Percentiles rank a stretch among this genome's conserved stretches.
Evolutionary conservation across 2,888 invertebrate genomes (phyloP).

Genomic region (Subacronicta megacephala): DNA sequence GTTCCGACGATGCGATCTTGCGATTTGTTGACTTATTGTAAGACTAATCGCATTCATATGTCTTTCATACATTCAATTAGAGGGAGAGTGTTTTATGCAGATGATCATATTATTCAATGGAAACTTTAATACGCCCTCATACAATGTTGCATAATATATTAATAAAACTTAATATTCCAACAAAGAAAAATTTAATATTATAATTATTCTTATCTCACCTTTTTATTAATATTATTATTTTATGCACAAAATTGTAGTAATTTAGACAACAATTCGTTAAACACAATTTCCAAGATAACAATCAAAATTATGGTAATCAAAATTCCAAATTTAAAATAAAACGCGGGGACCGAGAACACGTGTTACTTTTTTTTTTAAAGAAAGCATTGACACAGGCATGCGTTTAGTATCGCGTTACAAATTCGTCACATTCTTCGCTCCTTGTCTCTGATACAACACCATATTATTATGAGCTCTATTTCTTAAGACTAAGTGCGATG

Average conservation of each 20-base stretch:
- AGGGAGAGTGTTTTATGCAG: conserved; percentile 27
- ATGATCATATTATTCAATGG: conserved; percentile 28
- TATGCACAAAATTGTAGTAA: conserved; percentile 21
- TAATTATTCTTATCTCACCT: background rate
- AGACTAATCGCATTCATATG: conserved; percentile 42
- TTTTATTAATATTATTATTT: background rate
- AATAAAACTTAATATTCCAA: conserved; percentile 1
- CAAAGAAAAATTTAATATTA: background rate
- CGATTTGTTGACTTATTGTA: conserved; percentile 55
- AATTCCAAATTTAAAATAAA: conserved; percentile 55
- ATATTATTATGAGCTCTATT: conserved; percentile 55
- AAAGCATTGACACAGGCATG: conserved; percentile 73
- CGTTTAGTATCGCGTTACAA: conserved; percentile 77
- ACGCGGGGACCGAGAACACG: conserved; percentile 59
- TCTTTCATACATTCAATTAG: conserved; percentile 48
- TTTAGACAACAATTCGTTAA: conserved; percentile 32
- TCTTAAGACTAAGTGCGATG: conserved; percentile 42
- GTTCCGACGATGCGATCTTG: conserved; percentile 47
- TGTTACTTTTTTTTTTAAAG: conserved; percentile 71
- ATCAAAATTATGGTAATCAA: conserved; percentile 44
- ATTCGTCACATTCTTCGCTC: conserved; percentile 73
- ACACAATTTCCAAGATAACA: conserved; percentile 47
- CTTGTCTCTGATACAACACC: conserved; percentile 38
- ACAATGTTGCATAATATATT: conserved; percentile 14
- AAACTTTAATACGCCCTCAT: conserved; percentile 15